Conservation (phyloP, 92 coral and sea anemone species). For the Bergia sp. region DNA sequence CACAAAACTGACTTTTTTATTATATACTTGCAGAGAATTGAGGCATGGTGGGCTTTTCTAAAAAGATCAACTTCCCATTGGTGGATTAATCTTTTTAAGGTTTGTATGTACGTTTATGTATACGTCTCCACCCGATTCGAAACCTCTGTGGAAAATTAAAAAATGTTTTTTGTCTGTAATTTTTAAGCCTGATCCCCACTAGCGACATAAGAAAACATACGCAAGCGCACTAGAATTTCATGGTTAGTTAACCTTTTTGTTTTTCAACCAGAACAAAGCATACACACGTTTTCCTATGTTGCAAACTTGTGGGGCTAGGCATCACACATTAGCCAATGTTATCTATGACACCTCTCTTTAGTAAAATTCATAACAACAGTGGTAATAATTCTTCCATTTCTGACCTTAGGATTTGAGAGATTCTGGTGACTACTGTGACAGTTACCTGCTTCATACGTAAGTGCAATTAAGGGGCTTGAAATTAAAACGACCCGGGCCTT, state of each 20-base stretch:
- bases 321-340: slow-evolving; percentile 10
- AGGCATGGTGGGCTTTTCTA: slow-evolving; percentile 55
- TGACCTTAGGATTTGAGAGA: slow-evolving; percentile 48
- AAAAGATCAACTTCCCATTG: slow-evolving; percentile 40
- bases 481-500: background rate
- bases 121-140: background rate
- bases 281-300: slow-evolving; percentile 7
- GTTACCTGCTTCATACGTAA: slow-evolving; percentile 45
- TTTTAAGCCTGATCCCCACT: slow-evolving; percentile 1
- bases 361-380: slow-evolving; percentile 1
- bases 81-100: slow-evolving; percentile 53
- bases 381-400: slow-evolving; percentile 3
- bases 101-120: background rate
- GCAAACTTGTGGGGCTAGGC: background rate
- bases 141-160: slow-evolving; percentile 1
- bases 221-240: background rate
- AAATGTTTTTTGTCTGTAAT: background rate
- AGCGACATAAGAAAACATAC: background rate
- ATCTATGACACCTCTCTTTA: background rate
- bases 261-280: slow-evolving; percentile 19
- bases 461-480: background rate
- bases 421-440: slow-evolving; percentile 43
- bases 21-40: slow-evolving; percentile 46
- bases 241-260: slow-evolving; percentile 8
- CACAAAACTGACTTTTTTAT: background rate